phyloP scores from a whole-genome alignment of 1,140 invertebrate species.

The Zaprionus ghesquierei region DNA sequence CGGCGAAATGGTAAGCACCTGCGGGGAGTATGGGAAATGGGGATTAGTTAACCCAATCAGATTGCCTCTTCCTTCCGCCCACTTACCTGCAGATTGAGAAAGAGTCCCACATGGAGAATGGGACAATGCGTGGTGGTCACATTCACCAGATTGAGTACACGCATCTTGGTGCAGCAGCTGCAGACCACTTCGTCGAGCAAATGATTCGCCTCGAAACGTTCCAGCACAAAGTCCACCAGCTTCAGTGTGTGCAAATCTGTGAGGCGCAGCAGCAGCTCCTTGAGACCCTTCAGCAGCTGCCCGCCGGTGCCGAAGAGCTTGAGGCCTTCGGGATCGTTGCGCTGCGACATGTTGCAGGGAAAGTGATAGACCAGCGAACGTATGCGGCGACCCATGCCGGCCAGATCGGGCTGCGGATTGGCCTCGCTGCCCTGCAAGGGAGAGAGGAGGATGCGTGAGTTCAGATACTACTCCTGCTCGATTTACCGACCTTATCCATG shows the following conservation, averaged over 20 bases:
- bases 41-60: background rate
- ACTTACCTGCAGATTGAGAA: slow-evolving; percentile 88
- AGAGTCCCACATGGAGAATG: slow-evolving; percentile 90
- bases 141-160: slow-evolving; percentile 88
- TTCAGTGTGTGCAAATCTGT: slow-evolving; percentile 87
- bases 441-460: too few relatives aligned
- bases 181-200: slow-evolving; percentile 90
- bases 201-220: slow-evolving; percentile 87
- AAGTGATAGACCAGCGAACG: slow-evolving; percentile 89
- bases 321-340: slow-evolving; percentile 85
- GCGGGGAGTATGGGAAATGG: background rate
- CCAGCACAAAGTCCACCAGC: slow-evolving; percentile 90
- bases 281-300: slow-evolving; percentile 87
- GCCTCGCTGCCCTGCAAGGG: slow-evolving; percentile 34
- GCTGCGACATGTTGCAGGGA: slow-evolving; percentile 89
- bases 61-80: background rate
- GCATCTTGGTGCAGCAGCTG: slow-evolving; percentile 86
- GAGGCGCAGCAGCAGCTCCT: slow-evolving; percentile 88
- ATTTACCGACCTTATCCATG: slow-evolving; percentile 84
- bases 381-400: slow-evolving; percentile 85
- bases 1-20: slow-evolving; percentile 89
- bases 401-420: slow-evolving; percentile 70
- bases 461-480: background rate
- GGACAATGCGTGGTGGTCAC: slow-evolving; percentile 88
- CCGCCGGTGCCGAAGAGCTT: slow-evolving; percentile 90